Evolutionary conservation across 2,888 invertebrate species (phyloP).

Genomic region (Drosophila mimica): DNA sequence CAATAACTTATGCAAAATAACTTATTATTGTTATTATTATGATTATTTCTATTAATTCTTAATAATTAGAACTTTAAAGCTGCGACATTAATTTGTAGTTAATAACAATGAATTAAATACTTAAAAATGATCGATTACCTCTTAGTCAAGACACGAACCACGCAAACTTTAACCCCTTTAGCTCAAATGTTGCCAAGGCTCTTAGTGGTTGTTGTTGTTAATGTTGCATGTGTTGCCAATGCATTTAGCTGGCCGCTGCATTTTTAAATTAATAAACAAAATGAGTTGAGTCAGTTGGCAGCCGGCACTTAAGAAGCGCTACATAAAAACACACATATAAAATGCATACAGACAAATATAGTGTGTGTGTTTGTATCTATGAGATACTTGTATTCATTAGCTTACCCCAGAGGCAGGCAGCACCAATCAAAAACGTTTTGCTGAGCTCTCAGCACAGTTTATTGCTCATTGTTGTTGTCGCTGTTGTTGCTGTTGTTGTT

Average conservation of each 20-base stretch:
- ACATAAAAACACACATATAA: conserved; percentile 3
- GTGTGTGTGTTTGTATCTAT: conserved; percentile 48
- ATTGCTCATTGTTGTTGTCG: conserved; percentile 45
- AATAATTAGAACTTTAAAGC: neutral
- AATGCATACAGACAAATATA: neutral
- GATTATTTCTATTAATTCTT: neutral
- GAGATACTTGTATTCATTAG: conserved; percentile 66
- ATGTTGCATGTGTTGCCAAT: conserved; percentile 57
- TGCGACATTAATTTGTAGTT: neutral
- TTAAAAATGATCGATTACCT: neutral
- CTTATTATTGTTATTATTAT: neutral
- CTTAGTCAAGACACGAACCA: conserved; percentile 46
- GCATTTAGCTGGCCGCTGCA: conserved; percentile 49
- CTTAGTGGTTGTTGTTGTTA: neutral
- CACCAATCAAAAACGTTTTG: conserved; percentile 60
- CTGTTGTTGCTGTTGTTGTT: conserved; percentile 13
- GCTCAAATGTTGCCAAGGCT: conserved; percentile 31
- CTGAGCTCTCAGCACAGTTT: conserved; percentile 50
- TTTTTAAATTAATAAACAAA: conserved; percentile 61
- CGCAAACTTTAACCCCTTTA: neutral
- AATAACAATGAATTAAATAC: neutral
- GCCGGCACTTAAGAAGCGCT: conserved; percentile 44
- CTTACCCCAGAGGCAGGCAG: conserved; percentile 53
- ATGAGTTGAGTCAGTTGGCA: conserved; percentile 41
- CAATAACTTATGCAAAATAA: neutral